These are phyloP conservation scores for Aldabrachelys gigantea DNA, from an alignment of 2,113 vertebrate species.

Conservation along the genomic window DNA sequence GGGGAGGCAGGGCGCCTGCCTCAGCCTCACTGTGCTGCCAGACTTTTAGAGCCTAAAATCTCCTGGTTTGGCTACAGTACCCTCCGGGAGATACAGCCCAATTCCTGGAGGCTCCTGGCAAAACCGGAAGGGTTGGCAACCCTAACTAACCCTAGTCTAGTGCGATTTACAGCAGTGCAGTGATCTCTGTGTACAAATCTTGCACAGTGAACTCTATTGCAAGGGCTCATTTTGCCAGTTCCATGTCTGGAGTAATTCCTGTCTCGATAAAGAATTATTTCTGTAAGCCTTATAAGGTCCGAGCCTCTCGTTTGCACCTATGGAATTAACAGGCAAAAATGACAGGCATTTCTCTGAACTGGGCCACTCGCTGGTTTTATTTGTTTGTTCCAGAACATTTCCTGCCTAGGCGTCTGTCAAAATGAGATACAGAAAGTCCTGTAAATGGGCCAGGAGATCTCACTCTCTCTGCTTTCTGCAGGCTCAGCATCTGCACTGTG, in stretches of 20 bases:
- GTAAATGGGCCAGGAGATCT: neutral
- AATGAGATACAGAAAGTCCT: neutral
- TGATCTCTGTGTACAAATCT: neutral
- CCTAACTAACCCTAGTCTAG: neutral
- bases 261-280: neutral
- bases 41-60: too few relatives aligned
- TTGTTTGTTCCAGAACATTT: slow-evolving; percentile 29
- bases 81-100: too few relatives aligned
- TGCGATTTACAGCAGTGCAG: neutral
- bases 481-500: neutral
- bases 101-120: too few relatives aligned
- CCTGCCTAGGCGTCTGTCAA: slow-evolving; percentile 25
- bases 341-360: neutral
- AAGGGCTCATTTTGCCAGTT: neutral
- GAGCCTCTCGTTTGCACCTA: neutral
- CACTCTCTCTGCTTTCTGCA: neutral
- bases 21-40: too few relatives aligned
- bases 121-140: too few relatives aligned
- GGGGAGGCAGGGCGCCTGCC: too few relatives aligned
- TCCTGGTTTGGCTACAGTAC: too few relatives aligned
- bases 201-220: neutral
- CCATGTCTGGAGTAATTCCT: neutral
- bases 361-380: neutral
- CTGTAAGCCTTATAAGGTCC: neutral
- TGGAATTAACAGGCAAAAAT: neutral